These are phyloP conservation scores for Emberiza fucata DNA, from an alignment of 2,113 vertebrate genomes.

Conservation along the genomic window DNA sequence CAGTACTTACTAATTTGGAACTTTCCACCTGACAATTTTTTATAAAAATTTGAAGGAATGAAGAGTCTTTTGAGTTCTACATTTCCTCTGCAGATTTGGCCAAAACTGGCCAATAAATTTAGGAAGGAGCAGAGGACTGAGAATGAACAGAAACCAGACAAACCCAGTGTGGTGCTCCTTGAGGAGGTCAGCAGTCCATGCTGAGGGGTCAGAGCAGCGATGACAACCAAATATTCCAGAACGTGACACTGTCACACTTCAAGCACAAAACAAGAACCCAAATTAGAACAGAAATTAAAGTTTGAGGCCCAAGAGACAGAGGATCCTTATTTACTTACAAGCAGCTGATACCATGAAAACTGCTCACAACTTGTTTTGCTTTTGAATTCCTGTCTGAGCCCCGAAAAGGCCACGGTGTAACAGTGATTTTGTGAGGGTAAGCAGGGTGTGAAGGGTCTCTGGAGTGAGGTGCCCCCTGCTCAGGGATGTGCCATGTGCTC, in stretches of 20 bases:
- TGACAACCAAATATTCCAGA: not conserved
- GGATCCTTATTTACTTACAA: not conserved
- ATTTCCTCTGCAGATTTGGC: not conserved
- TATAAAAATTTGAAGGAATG: not conserved
- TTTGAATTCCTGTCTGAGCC: not conserved
- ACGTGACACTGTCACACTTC: not conserved
- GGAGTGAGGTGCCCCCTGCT: not conserved
- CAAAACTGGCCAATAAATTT: not conserved
- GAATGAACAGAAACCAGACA: not conserved
- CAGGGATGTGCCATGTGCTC: not conserved
- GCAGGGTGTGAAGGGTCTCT: not conserved
- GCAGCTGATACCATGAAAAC: not conserved
- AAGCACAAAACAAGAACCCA: not conserved
- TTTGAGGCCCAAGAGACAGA: not conserved
- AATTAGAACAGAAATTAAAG: not conserved
- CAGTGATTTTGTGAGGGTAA: not conserved
- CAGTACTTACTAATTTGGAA: not conserved
- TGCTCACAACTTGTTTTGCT: not conserved
- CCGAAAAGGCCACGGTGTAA: not conserved
- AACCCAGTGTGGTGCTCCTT: not conserved
- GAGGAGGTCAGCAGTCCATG: fast-evolving
- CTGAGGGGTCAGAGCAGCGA: not conserved
- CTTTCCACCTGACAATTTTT: not conserved
- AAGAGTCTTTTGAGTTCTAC: not conserved
- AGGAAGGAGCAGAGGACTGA: not conserved